Evolutionary conservation across 2,888 invertebrate species (phyloP), one percentile per base, ranked within the genome.

Genomic region (Pyralis farinalis): DNA sequence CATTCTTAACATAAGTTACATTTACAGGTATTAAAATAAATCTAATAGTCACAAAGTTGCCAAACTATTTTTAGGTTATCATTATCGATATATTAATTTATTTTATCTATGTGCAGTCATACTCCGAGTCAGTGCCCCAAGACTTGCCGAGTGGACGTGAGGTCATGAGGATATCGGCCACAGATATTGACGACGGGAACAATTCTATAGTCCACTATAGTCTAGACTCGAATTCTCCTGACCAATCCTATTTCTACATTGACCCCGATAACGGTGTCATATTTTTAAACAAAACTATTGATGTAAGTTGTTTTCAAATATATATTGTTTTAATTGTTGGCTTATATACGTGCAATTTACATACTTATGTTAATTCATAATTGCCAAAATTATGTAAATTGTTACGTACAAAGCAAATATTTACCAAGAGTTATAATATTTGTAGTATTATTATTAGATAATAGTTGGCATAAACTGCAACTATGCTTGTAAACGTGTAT

Each of bases 91-190:
- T 36, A n/a, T 33, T 38, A 40, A 37, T 16, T 3, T 28, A 59
- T 25, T 42, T 47, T 54, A 58, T 65, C 46, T 62, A 49, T 66
- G 54, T 58, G 60, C 80, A 90, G 89, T 84, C 87, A 36, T 89
- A 90, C 73, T 84, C 86, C 66, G 95, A 96, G 79, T 94, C 94
- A 47, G 94, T 97, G 55, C 95, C 96, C 40, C 94, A 95, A 90
- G 96, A 97, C 80, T 90, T 94, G 57, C 88, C 90, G 44, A 91
- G 92, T 45, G 92, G 91, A 9, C 87, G 91, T 40, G 94, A 95
- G 70, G 95, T 97, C 47, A 95, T 96, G 94, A 91, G 95, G 71
- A 95, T 97, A 71, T 96, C 97, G 44, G 97, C 97, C 9, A 97
- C 96, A 21, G 97, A 97, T 76, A 94, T 96, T 53, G 98, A 98